Evolutionary conservation across 2,888 invertebrate species (phyloP).

Genomic region (Erebia epiphron): DNA sequence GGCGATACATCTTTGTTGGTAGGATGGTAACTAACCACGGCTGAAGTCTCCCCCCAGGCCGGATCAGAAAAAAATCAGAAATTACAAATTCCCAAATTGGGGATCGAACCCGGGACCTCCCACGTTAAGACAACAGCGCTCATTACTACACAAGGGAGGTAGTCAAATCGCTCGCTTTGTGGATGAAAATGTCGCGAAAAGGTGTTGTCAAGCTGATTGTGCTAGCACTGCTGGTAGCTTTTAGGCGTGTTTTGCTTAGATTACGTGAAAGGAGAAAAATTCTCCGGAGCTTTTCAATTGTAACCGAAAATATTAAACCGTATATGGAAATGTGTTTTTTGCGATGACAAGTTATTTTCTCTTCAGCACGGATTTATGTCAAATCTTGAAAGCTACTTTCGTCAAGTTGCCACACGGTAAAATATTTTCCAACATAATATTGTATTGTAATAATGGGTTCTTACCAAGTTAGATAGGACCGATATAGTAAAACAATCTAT

Average conservation of each 20-base stretch:
- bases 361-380: background rate
- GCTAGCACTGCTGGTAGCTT: background rate
- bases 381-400: constrained; percentile 7
- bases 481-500: too few species aligned
- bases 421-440: background rate
- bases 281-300: background rate
- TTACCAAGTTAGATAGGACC: too few species aligned
- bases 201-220: background rate
- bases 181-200: background rate
- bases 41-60: too few species aligned
- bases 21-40: too few species aligned
- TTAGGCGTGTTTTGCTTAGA: constrained; percentile 5
- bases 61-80: too few species aligned
- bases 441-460: background rate
- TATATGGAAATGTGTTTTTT: constrained; percentile 5
- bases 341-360: constrained; percentile 16
- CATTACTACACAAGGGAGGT: too few species aligned
- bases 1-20: too few species aligned
- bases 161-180: too few species aligned
- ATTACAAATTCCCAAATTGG: too few species aligned
- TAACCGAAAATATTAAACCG: constrained; percentile 7
- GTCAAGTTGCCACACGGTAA: background rate
- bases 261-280: constrained; percentile 10
- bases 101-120: too few species aligned
- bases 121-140: too few species aligned